A percentile compares a stretch with the other conserved stretches of the same genome.
Evolutionary conservation across 2,113 vertebrate genomes (phyloP).

Genomic region (Alexandromys fortis): DNA sequence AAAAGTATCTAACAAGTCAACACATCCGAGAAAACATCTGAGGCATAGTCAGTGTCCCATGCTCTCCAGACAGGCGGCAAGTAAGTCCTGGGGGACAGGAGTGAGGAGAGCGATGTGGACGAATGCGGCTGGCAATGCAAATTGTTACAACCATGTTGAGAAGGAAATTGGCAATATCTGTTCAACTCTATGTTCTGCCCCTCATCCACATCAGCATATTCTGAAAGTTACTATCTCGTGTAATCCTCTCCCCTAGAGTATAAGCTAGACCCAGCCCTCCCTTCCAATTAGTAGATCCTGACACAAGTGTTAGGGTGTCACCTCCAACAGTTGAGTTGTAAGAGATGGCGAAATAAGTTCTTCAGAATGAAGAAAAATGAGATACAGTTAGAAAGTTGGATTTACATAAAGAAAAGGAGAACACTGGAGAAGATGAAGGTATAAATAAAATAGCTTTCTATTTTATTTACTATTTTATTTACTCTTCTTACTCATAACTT

Average conservation of each 20-base stretch:
- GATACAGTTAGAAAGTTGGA: not conserved
- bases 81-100: not conserved
- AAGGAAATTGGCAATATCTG: not conserved
- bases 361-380: slow-evolving; percentile 15
- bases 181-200: slow-evolving; percentile 16
- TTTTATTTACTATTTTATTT: not conserved
- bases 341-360: slow-evolving; percentile 36
- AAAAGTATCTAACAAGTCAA: slow-evolving; percentile 27
- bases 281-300: slow-evolving; percentile 30
- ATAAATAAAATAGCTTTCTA: not conserved
- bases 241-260: not conserved
- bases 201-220: not conserved
- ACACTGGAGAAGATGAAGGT: not conserved
- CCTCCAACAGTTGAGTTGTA: not conserved
- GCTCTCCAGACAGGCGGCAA: not conserved
- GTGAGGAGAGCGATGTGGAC: not conserved
- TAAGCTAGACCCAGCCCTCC: not conserved
- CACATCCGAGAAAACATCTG: slow-evolving; percentile 1
- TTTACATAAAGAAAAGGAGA: not conserved
- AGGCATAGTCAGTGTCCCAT: not conserved
- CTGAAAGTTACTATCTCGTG: not conserved
- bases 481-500: slow-evolving; percentile 30
- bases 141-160: slow-evolving; percentile 23
- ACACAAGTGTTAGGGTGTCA: slow-evolving; percentile 2
- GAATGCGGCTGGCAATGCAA: not conserved